Percentiles rank a stretch among this genome's conserved stretches.
Evolutionary conservation across 2,113 vertebrate genomes (phyloP).

Genomic region (Pteropus alecto): DNA sequence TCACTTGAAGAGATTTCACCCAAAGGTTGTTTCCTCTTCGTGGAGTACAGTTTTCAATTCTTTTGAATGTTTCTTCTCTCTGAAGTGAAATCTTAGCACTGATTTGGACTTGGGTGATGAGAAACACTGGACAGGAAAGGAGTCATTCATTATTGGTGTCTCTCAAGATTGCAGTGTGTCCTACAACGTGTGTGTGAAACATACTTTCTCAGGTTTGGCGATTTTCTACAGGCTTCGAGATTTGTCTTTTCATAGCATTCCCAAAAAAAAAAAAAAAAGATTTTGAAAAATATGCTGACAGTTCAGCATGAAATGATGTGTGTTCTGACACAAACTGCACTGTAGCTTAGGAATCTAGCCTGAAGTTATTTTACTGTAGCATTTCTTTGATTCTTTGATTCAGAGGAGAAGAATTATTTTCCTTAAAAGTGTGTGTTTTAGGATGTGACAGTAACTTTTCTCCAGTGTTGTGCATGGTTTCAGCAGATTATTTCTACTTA

Average conservation of each 20-base stretch:
- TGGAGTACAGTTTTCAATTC: neutral
- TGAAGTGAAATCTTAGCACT: conserved; percentile 31
- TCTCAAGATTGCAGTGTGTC: neutral
- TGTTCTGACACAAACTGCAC: conserved; percentile 73
- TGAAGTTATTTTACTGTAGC: conserved; percentile 76
- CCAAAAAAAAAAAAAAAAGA: conserved; percentile 37
- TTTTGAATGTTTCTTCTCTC: neutral
- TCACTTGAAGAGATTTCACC: neutral
- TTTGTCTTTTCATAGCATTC: conserved; percentile 69
- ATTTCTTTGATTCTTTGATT: conserved; percentile 76
- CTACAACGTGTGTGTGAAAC: neutral
- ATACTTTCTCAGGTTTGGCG: conserved; percentile 11
- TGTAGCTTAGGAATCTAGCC: conserved; percentile 73
- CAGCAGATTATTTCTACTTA: conserved; percentile 63
- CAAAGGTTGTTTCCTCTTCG: neutral
- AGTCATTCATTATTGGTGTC: neutral
- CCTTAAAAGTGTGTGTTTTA: conserved; percentile 59
- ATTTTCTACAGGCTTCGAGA: conserved; percentile 65
- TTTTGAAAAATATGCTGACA: conserved; percentile 71
- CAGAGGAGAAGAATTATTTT: conserved; percentile 51
- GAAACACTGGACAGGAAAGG: neutral
- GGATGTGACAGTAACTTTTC: conserved; percentile 45
- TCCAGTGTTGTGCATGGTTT: neutral
- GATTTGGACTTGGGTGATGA: conserved; percentile 10
- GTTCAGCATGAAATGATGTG: conserved; percentile 78